A percentile compares a stretch with the other conserved stretches of the same genome.
Conservation (phyloP, 2,888 invertebrate genomes). For the Eubasilissa splendida region DNA sequence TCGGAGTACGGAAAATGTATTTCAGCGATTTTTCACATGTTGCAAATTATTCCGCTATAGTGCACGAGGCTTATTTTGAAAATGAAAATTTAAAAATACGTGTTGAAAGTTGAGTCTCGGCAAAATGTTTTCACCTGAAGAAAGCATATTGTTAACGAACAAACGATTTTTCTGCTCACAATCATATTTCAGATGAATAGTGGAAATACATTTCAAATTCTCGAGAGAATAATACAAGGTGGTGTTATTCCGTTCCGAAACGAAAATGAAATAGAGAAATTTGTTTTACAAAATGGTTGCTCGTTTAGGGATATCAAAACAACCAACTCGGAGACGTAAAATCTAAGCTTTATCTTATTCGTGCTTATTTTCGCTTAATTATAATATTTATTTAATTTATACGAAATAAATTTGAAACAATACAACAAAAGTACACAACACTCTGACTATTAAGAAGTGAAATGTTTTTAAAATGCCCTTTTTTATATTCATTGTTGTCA, state of each 20-base stretch:
- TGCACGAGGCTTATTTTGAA: too few relatives aligned
- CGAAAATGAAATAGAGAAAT: slow-evolving; percentile 14
- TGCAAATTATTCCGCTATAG: too few relatives aligned
- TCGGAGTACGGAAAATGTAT: too few relatives aligned
- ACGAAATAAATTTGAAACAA: too few relatives aligned
- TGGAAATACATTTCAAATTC: slow-evolving; percentile 7
- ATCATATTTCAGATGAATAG: slow-evolving; percentile 15
- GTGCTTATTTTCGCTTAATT: background rate
- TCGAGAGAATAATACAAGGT: background rate
- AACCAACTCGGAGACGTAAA: background rate
- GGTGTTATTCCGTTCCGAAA: slow-evolving; percentile 4
- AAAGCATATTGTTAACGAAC: background rate
- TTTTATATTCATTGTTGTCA: too few relatives aligned
- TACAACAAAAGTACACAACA: too few relatives aligned
- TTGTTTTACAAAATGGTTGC: slow-evolving; percentile 9
- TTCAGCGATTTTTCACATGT: too few relatives aligned
- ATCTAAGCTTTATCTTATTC: background rate
- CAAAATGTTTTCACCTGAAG: too few relatives aligned
- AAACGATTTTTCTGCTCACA: slow-evolving; percentile 5
- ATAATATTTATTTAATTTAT: background rate
- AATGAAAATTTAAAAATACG: too few relatives aligned
- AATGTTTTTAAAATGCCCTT: too few relatives aligned
- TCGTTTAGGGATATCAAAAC: background rate
- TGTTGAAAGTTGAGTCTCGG: too few relatives aligned
- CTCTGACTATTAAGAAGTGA: too few relatives aligned